These are phyloP conservation scores for Danionella dracula DNA, from an alignment of 2,797 vertebrate genomes.

Conservation along the genomic window DNA sequence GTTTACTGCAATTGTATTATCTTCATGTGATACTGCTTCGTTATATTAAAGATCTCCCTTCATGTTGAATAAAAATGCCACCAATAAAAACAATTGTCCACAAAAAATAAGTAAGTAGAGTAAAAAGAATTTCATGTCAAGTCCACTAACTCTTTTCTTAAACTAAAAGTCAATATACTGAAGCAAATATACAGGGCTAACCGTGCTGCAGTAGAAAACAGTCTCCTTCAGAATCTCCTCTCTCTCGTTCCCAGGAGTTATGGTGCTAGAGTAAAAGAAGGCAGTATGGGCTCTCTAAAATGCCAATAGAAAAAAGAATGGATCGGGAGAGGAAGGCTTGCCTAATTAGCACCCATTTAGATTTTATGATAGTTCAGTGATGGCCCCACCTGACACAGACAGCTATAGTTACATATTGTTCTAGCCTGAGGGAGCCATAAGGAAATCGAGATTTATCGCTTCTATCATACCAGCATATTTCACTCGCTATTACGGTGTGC, in stretches of 20 bases:
- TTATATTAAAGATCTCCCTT: too few species aligned
- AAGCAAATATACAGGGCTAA: too few species aligned
- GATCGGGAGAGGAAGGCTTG: conserved; percentile 99
- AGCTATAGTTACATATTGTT: conserved; percentile 99
- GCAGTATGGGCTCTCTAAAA: conserved; percentile 76
- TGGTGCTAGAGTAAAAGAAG: conserved; percentile 68
- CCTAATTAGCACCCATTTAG: conserved; percentile 99
- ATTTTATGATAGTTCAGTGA: conserved; percentile 99
- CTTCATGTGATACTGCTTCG: too few species aligned
- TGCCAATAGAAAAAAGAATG: conserved; percentile 99
- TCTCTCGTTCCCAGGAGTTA: conserved; percentile 97
- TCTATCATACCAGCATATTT: conserved; percentile 99
- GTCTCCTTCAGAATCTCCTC: conserved; percentile 76
- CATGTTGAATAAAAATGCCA: too few species aligned
- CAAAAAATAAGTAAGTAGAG: too few species aligned
- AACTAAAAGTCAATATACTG: too few species aligned
- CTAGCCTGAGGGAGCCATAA: conserved; percentile 99
- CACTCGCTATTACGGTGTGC: conserved; percentile 99
- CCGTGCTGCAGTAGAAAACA: too few species aligned
- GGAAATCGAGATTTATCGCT: conserved; percentile 99
- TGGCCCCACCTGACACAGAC: conserved; percentile 99
- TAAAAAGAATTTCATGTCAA: too few species aligned
- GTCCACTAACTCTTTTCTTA: too few species aligned
- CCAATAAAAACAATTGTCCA: too few species aligned
- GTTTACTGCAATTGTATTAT: too few species aligned